These are phyloP conservation scores for Trachelus stipa DNA, from an alignment of 2,888 invertebrate genomes.

Conservation along the genomic window DNA sequence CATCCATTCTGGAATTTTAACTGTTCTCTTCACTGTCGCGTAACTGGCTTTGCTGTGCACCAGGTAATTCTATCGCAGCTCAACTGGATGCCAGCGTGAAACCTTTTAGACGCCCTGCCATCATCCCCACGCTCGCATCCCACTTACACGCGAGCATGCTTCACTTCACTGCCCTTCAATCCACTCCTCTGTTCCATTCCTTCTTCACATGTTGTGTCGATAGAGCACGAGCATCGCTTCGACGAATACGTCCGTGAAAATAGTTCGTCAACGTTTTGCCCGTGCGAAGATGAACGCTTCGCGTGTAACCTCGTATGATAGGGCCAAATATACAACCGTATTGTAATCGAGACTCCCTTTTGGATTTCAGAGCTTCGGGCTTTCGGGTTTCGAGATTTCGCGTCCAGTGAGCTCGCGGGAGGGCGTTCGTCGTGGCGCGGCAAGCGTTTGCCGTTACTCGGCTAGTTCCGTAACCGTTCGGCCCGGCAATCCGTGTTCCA, in stretches of 20 bases:
- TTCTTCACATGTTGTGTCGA: slow-evolving; percentile 46
- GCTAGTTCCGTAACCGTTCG: slow-evolving; percentile 38
- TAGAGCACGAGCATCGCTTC: slow-evolving; percentile 26
- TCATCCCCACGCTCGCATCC: slow-evolving; percentile 14
- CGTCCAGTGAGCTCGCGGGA: slow-evolving; percentile 39
- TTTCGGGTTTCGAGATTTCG: slow-evolving; percentile 49
- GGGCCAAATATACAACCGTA: no score
- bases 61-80: not conserved
- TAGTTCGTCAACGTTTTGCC: not conserved
- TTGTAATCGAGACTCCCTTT: not conserved
- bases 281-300: not conserved
- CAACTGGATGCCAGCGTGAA: slow-evolving; percentile 1
- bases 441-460: slow-evolving; percentile 52
- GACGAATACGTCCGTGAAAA: not conserved
- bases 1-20: slow-evolving; percentile 14
- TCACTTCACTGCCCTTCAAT: slow-evolving; percentile 29
- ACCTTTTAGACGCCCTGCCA: slow-evolving; percentile 5
- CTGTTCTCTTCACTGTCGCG: no score
- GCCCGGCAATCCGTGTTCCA: slow-evolving; percentile 29
- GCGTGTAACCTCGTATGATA: no score
- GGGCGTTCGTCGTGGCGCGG: slow-evolving; percentile 60
- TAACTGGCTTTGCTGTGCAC: no score
- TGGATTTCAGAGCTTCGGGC: slow-evolving; percentile 11
- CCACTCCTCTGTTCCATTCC: slow-evolving; percentile 29
- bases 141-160: slow-evolving; percentile 22